Evolutionary conservation across 1,140 invertebrate genomes (phyloP).

Genomic region (Phocides pigmalion): DNA sequence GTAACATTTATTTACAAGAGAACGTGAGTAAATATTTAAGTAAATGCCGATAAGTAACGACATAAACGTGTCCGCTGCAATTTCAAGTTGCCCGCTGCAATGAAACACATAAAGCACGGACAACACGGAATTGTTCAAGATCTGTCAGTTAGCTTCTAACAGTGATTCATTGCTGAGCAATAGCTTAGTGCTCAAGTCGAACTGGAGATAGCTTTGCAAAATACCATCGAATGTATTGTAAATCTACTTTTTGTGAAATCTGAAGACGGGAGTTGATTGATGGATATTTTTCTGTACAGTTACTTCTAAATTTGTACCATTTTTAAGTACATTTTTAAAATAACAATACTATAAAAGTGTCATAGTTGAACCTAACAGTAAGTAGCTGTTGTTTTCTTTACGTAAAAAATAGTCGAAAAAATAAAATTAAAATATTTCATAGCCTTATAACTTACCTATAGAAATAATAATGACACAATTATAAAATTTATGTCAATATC

Average conservation of each 20-base stretch:
- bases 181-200: slow-evolving; percentile 18
- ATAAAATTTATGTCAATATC: too few species aligned
- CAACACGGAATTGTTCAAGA: slow-evolving; percentile 26
- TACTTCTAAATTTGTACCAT: not conserved
- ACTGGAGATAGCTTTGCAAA: slow-evolving; percentile 20
- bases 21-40: not conserved
- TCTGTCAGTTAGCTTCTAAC: slow-evolving; percentile 19
- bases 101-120: slow-evolving; percentile 12
- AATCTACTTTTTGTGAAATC: not conserved
- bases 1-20: not conserved
- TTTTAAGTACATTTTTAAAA: too few species aligned
- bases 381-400: too few species aligned
- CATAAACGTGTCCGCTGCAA: slow-evolving; percentile 6
- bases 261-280: too few species aligned
- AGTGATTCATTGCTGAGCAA: slow-evolving; percentile 21
- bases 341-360: too few species aligned
- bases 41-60: not conserved
- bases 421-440: too few species aligned
- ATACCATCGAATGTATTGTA: slow-evolving; percentile 12
- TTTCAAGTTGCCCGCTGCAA: not conserved
- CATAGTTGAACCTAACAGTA: too few species aligned
- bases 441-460: too few species aligned
- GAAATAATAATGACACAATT: too few species aligned
- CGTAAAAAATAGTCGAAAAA: too few species aligned
- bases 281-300: not conserved